A percentile compares a stretch with the other conserved stretches of the same genome.
Evolutionary conservation across 2,113 vertebrate species (phyloP).

Genomic region (Bolborhynchus lineola): DNA sequence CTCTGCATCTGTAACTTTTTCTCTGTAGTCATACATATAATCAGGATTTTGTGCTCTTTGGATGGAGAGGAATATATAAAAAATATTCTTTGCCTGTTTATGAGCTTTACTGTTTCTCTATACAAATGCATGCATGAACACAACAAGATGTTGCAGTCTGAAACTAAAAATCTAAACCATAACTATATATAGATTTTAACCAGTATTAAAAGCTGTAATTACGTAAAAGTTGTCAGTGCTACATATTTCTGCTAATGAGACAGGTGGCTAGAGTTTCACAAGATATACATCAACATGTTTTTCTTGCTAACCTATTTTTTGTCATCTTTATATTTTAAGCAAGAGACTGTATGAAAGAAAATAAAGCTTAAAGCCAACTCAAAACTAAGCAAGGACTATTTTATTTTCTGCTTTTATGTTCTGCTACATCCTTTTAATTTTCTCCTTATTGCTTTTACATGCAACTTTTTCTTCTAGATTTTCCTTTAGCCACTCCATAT

Average conservation of each 20-base stretch:
- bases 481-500: neutral
- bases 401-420: neutral
- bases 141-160: neutral
- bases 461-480: neutral
- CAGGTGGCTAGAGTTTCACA: neutral
- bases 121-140: accelerated
- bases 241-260: neutral
- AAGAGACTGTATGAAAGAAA: neutral
- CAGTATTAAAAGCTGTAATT: neutral
- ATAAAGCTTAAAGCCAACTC: neutral
- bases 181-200: neutral
- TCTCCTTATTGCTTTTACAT: neutral
- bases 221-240: neutral
- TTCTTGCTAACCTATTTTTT: neutral
- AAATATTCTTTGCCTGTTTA: neutral
- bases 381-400: neutral
- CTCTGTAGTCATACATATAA: neutral
- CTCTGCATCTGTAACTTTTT: neutral
- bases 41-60: neutral
- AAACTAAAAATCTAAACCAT: neutral
- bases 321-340: neutral
- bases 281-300: neutral
- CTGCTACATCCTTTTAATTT: neutral
- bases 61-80: neutral
- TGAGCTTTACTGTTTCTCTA: neutral